phyloP scores from a whole-genome alignment of 2,113 vertebrate genomes.

The Eleginops maclovinus region DNA sequence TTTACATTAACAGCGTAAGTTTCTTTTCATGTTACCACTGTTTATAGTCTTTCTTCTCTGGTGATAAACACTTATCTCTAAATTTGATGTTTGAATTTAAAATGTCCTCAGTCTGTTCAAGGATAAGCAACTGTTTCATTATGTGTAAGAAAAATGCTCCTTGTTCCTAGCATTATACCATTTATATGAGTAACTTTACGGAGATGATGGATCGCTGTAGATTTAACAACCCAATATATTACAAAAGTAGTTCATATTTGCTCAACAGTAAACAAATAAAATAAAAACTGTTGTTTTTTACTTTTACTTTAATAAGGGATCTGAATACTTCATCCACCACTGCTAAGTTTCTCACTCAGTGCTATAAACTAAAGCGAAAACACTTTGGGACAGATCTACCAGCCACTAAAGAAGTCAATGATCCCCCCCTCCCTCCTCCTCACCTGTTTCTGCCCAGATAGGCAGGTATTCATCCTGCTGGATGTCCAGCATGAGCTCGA shows the following conservation, averaged over 20 bases:
- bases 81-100: not conserved
- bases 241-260: too few relatives aligned
- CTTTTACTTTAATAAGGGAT: not conserved
- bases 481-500: conserved; percentile 99
- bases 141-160: not conserved
- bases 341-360: not conserved
- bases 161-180: not conserved
- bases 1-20: not conserved
- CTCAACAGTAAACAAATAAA: too few relatives aligned
- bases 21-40: not conserved
- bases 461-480: conserved; percentile 98
- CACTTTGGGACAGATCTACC: conserved; percentile 1
- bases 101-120: not conserved
- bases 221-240: not conserved
- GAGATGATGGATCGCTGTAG: not conserved
- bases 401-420: not conserved
- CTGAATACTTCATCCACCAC: not conserved
- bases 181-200: not conserved
- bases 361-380: not conserved
- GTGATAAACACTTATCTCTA: not conserved
- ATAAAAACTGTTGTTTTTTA: not conserved
- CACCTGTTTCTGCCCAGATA: conserved; percentile 98
- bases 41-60: not conserved
- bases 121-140: not conserved
- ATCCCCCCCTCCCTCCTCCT: conserved; percentile 11